A percentile compares a stretch with the other conserved stretches of the same genome.
phyloP scores from a whole-genome alignment of 2,797 vertebrate genomes.

The Taeniopygia guttata region DNA sequence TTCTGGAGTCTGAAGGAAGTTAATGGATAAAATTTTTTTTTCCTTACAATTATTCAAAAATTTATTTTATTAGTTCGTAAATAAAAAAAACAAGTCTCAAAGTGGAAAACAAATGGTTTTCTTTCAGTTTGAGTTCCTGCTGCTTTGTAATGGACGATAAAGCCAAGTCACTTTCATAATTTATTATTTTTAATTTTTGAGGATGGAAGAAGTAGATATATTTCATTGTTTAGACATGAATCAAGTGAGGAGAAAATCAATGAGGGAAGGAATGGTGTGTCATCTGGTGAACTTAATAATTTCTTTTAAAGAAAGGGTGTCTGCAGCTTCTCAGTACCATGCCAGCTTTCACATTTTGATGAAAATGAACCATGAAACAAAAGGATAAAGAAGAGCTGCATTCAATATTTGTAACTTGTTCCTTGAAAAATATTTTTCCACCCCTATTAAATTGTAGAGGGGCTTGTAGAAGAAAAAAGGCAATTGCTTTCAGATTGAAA shows the following conservation, averaged over 20 bases:
- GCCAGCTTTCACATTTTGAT: background rate
- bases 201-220: background rate
- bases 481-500: slow-evolving; percentile 21
- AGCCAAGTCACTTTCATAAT: background rate
- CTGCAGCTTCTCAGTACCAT: background rate
- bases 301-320: slow-evolving; percentile 11
- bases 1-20: background rate
- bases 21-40: background rate
- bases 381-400: slow-evolving; percentile 11
- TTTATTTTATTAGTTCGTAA: background rate
- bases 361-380: slow-evolving; percentile 50
- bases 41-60: background rate
- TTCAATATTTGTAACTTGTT: slow-evolving; percentile 3
- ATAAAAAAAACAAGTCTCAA: background rate
- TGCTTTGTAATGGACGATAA: background rate
- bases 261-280: background rate
- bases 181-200: background rate
- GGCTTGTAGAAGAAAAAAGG: slow-evolving; percentile 4
- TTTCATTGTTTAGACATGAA: background rate
- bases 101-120: background rate
- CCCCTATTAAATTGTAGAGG: slow-evolving; percentile 16
- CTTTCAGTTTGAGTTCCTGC: background rate
- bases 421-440: slow-evolving; percentile 39
- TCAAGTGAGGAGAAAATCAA: background rate
- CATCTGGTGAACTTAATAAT: background rate